Evolutionary conservation across 2,113 vertebrate species (phyloP).

Genomic region (Thunnus thynnus): DNA sequence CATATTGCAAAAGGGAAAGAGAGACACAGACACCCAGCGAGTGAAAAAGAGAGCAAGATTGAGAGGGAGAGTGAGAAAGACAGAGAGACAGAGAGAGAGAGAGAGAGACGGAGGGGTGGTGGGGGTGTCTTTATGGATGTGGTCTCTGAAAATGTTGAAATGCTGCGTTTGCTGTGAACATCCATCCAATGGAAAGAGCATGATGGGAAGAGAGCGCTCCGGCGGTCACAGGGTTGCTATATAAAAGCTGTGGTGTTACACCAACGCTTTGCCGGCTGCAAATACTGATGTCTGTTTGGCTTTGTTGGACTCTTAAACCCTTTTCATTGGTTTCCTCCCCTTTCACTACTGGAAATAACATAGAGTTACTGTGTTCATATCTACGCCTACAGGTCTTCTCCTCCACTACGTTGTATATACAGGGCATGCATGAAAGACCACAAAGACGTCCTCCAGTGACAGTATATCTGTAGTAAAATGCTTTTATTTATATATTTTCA

Average conservation of each 20-base stretch:
- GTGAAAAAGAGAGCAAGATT: conserved; percentile 58
- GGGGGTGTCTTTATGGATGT: conserved; percentile 64
- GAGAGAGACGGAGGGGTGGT: conserved; percentile 1
- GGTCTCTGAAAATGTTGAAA: conserved; percentile 73
- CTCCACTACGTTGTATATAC: conserved; percentile 34
- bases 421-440: conserved; percentile 33
- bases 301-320: conserved; percentile 68
- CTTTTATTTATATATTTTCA: conserved; percentile 25
- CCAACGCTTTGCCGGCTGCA: conserved; percentile 67
- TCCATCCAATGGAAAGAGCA: conserved; percentile 61
- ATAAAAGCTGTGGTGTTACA: conserved; percentile 76
- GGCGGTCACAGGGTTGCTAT: conserved; percentile 67
- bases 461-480: background rate
- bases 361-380: conserved; percentile 46
- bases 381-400: conserved; percentile 55
- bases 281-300: conserved; percentile 67
- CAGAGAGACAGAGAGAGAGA: background rate
- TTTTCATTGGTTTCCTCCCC: conserved; percentile 62
- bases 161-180: conserved; percentile 66
- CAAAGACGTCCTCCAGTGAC: conserved; percentile 34
- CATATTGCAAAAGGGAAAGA: conserved; percentile 80
- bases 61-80: conserved; percentile 50
- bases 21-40: conserved; percentile 67
- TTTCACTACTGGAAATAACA: conserved; percentile 49
- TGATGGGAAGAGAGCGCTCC: conserved; percentile 59